Evolutionary conservation across 2,797 vertebrate species (phyloP), one percentile per base, ranked within the genome.

Genomic region (Syndactyla subalaris): DNA sequence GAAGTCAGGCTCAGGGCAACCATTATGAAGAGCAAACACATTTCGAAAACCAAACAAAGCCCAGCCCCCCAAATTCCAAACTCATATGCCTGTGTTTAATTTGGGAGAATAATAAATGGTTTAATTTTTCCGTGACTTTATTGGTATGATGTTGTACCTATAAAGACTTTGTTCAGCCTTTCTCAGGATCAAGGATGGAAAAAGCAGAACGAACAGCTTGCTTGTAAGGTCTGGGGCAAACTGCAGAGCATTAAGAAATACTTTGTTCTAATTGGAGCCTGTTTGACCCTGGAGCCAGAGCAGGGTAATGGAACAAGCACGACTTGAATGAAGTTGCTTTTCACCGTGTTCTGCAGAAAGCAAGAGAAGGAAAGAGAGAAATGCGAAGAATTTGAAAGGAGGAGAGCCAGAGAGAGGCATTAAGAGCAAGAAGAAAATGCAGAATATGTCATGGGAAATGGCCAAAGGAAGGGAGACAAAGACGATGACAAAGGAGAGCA

Each of bases 231-330:
- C 94, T 96, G 51, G 52, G 92, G 84, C 92, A 94, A 95, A 91
- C 88, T 55, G 59, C 61, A 17, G 36, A 55, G 85, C 80, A 85
- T 79, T 95, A 94, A 90, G 88, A 85, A 93, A 73, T 85, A 79
- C 59, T 96, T 91, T 70, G 55, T 94, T 86, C 93, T 96, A 90
- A 96, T 79, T 90, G 92, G 83, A 95, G 89, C 55, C 41, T 76
- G 22, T 93, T 88, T 95, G 95, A 96, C 95, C 95, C 95, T 94
- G 89, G 63, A 96, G 95, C 95, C 77, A 92, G 82, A 95, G 59
- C 83, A 87, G 63, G 71, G 77, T 92, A 95, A 93, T 95, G 95
- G 85, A 95, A 95, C 52, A 92, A 88, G 83, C 59, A 45, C 8
- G 2, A 17, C 66, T 85, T 7, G 16, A 92, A 79, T 81, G 9